phyloP scores from a whole-genome alignment of 2,113 vertebrate genomes.

The Pholis gunnellus region DNA sequence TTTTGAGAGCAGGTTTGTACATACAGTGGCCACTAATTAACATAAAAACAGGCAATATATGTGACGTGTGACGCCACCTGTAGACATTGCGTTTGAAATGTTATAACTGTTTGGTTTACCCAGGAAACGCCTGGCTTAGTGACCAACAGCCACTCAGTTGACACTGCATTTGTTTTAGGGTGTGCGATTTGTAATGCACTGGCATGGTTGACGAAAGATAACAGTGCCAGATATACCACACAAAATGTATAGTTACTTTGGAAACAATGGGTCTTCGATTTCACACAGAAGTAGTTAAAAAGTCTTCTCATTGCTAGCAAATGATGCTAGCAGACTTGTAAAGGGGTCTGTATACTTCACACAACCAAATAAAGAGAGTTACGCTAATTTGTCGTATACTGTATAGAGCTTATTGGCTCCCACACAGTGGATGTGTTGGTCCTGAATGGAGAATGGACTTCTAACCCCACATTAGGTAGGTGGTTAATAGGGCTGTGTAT shows the following conservation, averaged over 20 bases:
- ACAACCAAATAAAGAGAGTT: not conserved
- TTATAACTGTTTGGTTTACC: slow-evolving; percentile 15
- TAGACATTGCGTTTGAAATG: slow-evolving; percentile 29
- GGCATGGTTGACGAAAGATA: not conserved
- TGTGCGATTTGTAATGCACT: slow-evolving; percentile 42
- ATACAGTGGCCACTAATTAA: not conserved
- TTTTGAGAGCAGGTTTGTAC: slow-evolving; percentile 15
- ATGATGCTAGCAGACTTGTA: not conserved
- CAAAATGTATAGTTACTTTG: not conserved
- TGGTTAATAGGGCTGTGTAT: not conserved
- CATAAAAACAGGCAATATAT: slow-evolving; percentile 4
- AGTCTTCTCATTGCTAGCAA: not conserved
- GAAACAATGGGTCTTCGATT: not conserved
- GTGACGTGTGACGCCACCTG: slow-evolving; percentile 15
- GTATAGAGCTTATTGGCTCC: not conserved
- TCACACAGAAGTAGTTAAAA: not conserved
- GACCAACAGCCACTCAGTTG: slow-evolving; percentile 14
- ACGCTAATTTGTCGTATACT: not conserved
- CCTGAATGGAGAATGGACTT: not conserved
- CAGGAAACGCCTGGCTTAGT: slow-evolving; percentile 16
- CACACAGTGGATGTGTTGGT: not conserved
- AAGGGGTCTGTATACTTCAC: not conserved
- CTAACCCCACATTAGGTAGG: not conserved
- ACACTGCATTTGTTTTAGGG: slow-evolving; percentile 39
- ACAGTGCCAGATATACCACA: not conserved